Evolutionary conservation across 92 coral and sea anemone genomes (phyloP), one percentile per base, ranked within the genome.

Genomic region (Epizoanthus illoricatus): DNA sequence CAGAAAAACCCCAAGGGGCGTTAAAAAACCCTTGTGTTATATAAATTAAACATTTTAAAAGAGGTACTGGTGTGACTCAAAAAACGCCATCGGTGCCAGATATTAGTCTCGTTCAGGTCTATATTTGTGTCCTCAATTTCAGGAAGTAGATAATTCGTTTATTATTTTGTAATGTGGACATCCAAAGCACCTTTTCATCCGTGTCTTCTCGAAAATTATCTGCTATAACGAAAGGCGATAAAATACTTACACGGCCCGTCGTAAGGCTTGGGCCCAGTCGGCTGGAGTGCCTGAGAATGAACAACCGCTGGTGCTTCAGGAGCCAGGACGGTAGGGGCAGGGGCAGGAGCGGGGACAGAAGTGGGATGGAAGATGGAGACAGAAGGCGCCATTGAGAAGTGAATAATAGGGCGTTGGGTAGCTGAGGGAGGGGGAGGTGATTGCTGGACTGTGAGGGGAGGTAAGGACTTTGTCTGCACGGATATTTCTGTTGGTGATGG

Each of bases 241-340:
- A 65, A 10, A 43, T 63, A 78, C 82, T 78, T 20, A 78, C 82
- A 78, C 5, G 82, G 71, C 39, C 71, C 82, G 58, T 63, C 82
- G 20, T 21, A 78, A n/a, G 71, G 43, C 42, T 78, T 78, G 21
- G 71, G 82, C n/a, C 16, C 59, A 19, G 82, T 78, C 15, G 72
- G 82, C 56, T 61, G 6, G 56, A 8, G 70, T 42, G 8, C 57
- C 17, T 11, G 24, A 20, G 81, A 58, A 24, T 62, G 59, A 41
- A 45, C 13, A 42, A 23, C 41, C 54, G 61, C 66, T 45, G 82
- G 18, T 5, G 18, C 39, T 4, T 23, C 57, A 43, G 71, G 36
- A 45, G 71, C 59, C 58, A 71, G 71, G 8, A 24, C 60, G 4
- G 69, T 28, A 36, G 69, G 33, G 16, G 82, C 41, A 71, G 70